These are phyloP conservation scores for Pedetes capensis DNA, from an alignment of 2,113 vertebrate genomes.

Conservation along the genomic window DNA sequence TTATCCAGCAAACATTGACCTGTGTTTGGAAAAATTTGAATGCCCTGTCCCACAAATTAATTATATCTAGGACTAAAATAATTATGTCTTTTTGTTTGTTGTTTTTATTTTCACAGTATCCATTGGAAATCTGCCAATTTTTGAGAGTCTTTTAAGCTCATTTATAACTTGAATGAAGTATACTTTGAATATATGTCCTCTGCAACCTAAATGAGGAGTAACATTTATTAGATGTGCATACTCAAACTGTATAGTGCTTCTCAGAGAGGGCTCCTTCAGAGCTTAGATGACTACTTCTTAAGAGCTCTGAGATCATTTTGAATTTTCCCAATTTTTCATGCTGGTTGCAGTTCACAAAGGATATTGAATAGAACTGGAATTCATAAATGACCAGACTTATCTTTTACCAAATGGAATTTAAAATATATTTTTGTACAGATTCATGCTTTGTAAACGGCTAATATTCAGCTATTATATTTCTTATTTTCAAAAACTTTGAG, in stretches of 20 bases:
- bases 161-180: constrained; percentile 46
- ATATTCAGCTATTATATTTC: neutral
- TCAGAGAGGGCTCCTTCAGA: neutral
- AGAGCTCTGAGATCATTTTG: constrained; percentile 3
- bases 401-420: constrained; percentile 30
- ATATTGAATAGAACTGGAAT: neutral
- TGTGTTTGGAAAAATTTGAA: constrained; percentile 51
- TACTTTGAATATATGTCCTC: neutral
- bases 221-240: neutral
- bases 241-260: neutral
- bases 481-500: constrained; percentile 42
- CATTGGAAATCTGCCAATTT: constrained; percentile 39
- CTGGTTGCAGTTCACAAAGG: neutral
- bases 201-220: neutral
- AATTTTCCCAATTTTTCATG: neutral
- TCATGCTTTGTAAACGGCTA: neutral
- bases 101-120: constrained; percentile 31
- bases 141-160: constrained; percentile 48
- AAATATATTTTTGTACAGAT: constrained; percentile 23
- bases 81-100: constrained; percentile 35
- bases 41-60: constrained; percentile 65
- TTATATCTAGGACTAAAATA: constrained; percentile 34
- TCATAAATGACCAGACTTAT: neutral
- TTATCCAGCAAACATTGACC: constrained; percentile 45
- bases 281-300: neutral